Evolutionary conservation across 2,797 vertebrate genomes (phyloP).

Genomic region (Passerculus sandwichensis): DNA sequence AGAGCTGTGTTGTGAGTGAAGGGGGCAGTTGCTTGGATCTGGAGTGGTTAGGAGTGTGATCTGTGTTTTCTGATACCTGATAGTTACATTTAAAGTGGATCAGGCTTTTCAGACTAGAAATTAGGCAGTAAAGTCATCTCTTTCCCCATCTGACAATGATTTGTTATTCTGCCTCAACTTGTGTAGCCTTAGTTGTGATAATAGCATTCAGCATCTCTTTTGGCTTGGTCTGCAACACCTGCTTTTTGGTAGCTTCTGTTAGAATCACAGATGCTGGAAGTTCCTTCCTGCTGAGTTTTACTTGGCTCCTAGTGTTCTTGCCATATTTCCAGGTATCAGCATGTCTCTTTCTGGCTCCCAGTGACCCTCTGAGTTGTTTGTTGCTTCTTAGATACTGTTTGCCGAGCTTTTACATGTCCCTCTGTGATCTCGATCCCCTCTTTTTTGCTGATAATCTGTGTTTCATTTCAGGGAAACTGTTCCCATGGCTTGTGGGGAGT

Average conservation of each 20-base stretch:
- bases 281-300: neutral
- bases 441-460: conserved; percentile 35
- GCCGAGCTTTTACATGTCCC: neutral
- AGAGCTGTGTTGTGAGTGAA: neutral
- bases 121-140: neutral
- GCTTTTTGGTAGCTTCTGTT: neutral
- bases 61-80: neutral
- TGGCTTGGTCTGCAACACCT: neutral
- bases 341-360: neutral
- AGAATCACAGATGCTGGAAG: neutral
- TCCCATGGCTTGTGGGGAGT: conserved; percentile 80
- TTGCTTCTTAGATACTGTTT: neutral
- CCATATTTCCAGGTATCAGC: neutral
- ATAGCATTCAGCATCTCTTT: neutral
- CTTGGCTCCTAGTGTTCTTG: neutral
- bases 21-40: neutral
- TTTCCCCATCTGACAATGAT: neutral
- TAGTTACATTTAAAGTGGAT: neutral
- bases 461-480: conserved; percentile 72
- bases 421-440: neutral
- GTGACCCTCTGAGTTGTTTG: neutral
- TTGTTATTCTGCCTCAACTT: neutral
- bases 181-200: neutral
- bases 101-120: neutral
- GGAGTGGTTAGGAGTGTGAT: neutral